Evolutionary conservation across 2,113 vertebrate genomes (phyloP).

Genomic region (Orycteropus afer): DNA sequence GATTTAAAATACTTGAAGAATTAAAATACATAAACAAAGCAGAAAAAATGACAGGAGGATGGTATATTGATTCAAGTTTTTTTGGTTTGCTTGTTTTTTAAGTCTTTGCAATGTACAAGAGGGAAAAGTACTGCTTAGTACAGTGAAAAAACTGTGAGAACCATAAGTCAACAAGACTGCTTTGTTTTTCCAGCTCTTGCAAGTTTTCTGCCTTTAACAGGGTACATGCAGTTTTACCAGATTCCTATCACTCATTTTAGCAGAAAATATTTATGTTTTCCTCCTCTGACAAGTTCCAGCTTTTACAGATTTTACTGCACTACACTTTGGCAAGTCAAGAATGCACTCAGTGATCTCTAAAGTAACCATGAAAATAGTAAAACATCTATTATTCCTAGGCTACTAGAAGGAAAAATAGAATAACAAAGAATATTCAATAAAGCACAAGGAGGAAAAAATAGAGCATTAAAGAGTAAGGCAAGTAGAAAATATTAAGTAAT

Average conservation of each 20-base stretch:
- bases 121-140: no score
- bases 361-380: not conserved
- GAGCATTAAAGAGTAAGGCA: not conserved
- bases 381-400: not conserved
- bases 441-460: not conserved
- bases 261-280: no score
- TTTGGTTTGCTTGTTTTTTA: no score
- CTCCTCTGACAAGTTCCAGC: no score
- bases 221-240: no score
- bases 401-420: not conserved
- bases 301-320: no score
- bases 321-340: not conserved
- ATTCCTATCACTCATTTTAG: no score
- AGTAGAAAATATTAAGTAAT: not conserved
- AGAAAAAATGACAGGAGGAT: not conserved
- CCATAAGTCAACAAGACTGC: no score
- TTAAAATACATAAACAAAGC: not conserved
- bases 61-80: not conserved
- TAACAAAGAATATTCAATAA: not conserved
- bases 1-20: not conserved
- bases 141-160: no score
- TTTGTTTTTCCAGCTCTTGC: no score
- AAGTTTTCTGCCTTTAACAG: no score
- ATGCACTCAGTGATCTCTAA: not conserved
- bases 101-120: no score